These are phyloP conservation scores for Hypocryptadius cinnamomeus DNA, from an alignment of 2,113 vertebrate genomes.

Conservation along the genomic window DNA sequence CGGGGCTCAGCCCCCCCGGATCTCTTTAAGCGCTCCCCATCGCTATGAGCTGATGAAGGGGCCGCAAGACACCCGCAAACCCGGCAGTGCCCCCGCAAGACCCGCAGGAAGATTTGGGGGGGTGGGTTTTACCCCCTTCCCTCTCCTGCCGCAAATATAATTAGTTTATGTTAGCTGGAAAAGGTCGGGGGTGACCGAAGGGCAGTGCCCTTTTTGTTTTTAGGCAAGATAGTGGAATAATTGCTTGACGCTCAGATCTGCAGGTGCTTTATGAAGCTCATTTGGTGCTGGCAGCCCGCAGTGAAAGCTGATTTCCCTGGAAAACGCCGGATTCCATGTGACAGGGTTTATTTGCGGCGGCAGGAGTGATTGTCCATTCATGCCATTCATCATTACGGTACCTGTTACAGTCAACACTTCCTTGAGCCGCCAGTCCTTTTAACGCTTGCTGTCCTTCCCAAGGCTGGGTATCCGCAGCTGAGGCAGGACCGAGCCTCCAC, in stretches of 20 bases:
- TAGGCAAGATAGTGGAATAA: conserved; percentile 90
- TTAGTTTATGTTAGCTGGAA: conserved; percentile 97
- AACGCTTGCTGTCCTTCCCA: background rate
- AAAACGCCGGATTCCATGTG: conserved; percentile 71
- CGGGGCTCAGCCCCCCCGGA: conserved; percentile 16
- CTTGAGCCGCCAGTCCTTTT: background rate
- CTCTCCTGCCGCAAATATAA: conserved; percentile 76
- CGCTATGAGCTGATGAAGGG: conserved; percentile 76
- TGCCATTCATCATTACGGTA: conserved; percentile 53
- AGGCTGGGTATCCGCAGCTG: background rate
- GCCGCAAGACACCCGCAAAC: conserved; percentile 65
- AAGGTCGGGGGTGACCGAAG: conserved; percentile 86
- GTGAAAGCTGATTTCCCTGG: conserved; percentile 72
- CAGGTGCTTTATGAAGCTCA: conserved; percentile 88
- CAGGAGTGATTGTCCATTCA: conserved; percentile 72
- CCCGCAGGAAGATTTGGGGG: background rate
- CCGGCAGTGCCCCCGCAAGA: conserved; percentile 67
- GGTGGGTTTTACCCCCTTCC: background rate
- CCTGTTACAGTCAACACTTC: conserved; percentile 58
- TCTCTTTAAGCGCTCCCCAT: conserved; percentile 59
- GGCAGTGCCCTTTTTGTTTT: conserved; percentile 83
- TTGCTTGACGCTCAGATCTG: conserved; percentile 79
- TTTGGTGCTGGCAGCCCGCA: conserved; percentile 78
- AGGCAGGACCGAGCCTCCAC: fast-evolving
- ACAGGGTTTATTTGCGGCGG: conserved; percentile 82